Evolutionary conservation across 2,797 vertebrate species (phyloP), one percentile per base, ranked within the genome.

Genomic region (Schizothorax lantsangensis): DNA sequence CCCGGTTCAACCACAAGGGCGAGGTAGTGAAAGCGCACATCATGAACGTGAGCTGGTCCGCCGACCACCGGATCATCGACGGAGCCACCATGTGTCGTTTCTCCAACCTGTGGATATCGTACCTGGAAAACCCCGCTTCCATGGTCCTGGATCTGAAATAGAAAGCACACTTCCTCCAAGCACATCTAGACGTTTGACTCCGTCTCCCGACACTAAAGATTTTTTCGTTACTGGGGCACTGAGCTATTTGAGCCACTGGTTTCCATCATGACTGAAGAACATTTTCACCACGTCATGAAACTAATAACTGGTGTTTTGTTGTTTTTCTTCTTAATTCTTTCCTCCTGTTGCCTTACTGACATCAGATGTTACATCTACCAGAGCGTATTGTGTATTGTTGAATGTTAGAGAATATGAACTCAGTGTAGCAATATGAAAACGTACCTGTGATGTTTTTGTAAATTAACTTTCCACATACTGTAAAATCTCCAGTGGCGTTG

Each of bases 41-140:
- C 90, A 96, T 99, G 96, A 97, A 97, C 0, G 95, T 98, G 91
- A 99, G 97, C 94, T 99, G 98, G 98, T 99, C 98, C 0, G 98
- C 98, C 0, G 98, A 99, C 91, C 98, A 99, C 87, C 95, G 98
- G 81, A 90, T 99, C 92, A 97, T 99, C 0, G 98, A 99, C 0
- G 98, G 98, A 0, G 98, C 98, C 80, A 98, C 97, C 26, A 96
- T 99, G 98, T 96, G 97, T 77, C 97, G 97, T 30, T 99, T 99
- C 92, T 99, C 98, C 30, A 99, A 99, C 93, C 87, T 98, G 87
- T 99, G 98, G 98, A 96, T 93, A 92, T 97, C 96, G 4, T 98
- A 97, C 92, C 95, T 99, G 94, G 97, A 99, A 95, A 98, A 96
- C 88, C 98, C 98, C 1, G 95, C 96, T 38, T 90, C 86, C 1